Percentiles rank a stretch among this genome's conserved stretches.
These are phyloP conservation scores for Melipona beecheii DNA, from an alignment of 2,888 invertebrate genomes.

Conservation along the genomic window DNA sequence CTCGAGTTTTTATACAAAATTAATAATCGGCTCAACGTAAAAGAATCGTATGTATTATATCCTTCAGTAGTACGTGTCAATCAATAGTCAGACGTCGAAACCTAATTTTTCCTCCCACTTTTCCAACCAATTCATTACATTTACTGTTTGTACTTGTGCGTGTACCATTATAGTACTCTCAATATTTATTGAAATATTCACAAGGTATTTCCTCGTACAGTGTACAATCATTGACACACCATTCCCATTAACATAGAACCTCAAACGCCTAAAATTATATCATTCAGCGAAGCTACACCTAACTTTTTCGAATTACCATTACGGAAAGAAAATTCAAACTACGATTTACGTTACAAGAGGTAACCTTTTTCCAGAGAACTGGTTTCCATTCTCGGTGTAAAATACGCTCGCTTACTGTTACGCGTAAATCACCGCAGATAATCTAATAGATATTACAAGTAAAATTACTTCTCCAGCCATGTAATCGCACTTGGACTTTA, in stretches of 20 bases:
- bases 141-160: no score
- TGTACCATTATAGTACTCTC: neutral
- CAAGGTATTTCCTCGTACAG: neutral
- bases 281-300: neutral
- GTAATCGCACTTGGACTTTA: conserved; percentile 18
- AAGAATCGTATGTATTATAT: neutral
- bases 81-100: conserved; percentile 30
- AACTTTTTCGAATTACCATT: conserved; percentile 13
- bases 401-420: conserved; percentile 24
- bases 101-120: neutral
- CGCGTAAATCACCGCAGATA: conserved; percentile 33
- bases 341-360: conserved; percentile 21
- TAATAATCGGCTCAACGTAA: no score
- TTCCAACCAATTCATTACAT: neutral
- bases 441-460: conserved; percentile 20
- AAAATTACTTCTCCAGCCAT: conserved; percentile 3
- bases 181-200: neutral
- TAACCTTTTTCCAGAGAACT: conserved; percentile 3
- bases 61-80: conserved; percentile 39
- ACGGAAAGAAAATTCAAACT: conserved; percentile 14
- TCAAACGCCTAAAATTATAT: neutral
- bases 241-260: neutral
- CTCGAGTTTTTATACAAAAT: neutral
- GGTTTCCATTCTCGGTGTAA: conserved; percentile 19
- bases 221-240: neutral